A percentile compares a stretch with the other conserved stretches of the same genome.
phyloP scores from a whole-genome alignment of 1,140 invertebrate genomes.

The Papilio polyxenes region DNA sequence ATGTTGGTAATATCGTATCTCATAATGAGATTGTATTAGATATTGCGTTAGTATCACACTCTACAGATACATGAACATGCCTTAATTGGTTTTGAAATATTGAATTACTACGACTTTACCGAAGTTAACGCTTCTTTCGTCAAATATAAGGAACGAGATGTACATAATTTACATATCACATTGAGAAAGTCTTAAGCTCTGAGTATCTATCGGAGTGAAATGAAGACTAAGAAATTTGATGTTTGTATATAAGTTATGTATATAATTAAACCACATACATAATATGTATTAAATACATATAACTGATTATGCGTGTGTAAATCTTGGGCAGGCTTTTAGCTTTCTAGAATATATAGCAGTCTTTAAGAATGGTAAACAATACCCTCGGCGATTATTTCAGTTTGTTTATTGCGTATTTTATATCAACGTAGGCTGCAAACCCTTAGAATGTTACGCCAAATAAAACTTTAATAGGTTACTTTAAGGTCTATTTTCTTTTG shows the following conservation, averaged over 20 bases:
- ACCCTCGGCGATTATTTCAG: constrained; percentile 22
- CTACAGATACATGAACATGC: not conserved
- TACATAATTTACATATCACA: not conserved
- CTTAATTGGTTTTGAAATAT: not conserved
- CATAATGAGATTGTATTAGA: constrained; percentile 1
- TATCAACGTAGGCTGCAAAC: not conserved
- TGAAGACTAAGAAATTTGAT: too few species aligned
- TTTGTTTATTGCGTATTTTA: constrained; percentile 19
- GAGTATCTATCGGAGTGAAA: too few species aligned
- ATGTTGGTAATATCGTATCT: constrained; percentile 31
- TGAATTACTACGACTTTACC: not conserved
- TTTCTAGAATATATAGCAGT: constrained; percentile 21
- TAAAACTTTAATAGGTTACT: not conserved
- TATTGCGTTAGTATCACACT: not conserved
- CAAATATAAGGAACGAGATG: not conserved
- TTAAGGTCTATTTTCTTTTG: constrained; percentile 11
- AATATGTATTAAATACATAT: not conserved
- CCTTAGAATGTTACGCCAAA: not conserved
- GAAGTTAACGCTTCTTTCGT: not conserved
- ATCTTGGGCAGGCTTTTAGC: constrained; percentile 11
- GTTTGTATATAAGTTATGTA: too few species aligned
- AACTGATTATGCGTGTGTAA: not conserved
- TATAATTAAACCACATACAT: not conserved
- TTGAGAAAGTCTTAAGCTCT: too few species aligned
- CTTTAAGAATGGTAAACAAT: constrained; percentile 23